Evolutionary conservation across 2,888 invertebrate genomes (phyloP), one percentile per base, ranked within the genome.

Genomic region (Apodemia zela): DNA sequence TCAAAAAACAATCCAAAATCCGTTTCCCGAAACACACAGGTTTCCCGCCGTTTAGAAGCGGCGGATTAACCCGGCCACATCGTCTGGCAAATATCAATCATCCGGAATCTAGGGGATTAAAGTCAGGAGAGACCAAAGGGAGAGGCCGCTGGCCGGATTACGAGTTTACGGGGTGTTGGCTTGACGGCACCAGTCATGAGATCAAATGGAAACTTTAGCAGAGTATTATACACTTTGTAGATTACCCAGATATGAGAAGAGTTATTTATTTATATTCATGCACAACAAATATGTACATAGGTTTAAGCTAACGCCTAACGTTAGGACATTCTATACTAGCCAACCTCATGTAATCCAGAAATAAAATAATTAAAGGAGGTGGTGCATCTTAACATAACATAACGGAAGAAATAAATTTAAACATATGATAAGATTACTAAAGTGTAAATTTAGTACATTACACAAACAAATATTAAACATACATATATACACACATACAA

Each of bases 31-130:
- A 10, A 35, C 7, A 7, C 15, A 2, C 42, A 42, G 15, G 42
- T 15, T 42, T 42, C 15, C 42, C 13, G 15, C 42, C 42, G 15
- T 42, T 51, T 51, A 10, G 18, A 21, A 51, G 18, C 49, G 18
- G 49, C 21, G 49, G 49, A 21, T 51, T 21, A 51, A 51, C 18
- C 18, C 10, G 18, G 49, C 49, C 42, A 21, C 10, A 18, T 51
- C 49, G 49, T 51, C 49, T 51, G 49, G 51, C 51, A 25, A 21
- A 54, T 54, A 54, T 54, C 51, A 54, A 54, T 54, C 51, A 54
- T 15, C 25, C 51, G 51, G 51, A 25, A 54, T 49, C 51, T 21
- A 3, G 13, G 51, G 21, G 51, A 54, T 54, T 54, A 54, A 13
- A 18, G 11, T 51, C 51, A 51, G 51, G 18, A 51, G 42, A 42